Conservation (phyloP, 2,888 invertebrate genomes). For the Nomada goodeniana region DNA sequence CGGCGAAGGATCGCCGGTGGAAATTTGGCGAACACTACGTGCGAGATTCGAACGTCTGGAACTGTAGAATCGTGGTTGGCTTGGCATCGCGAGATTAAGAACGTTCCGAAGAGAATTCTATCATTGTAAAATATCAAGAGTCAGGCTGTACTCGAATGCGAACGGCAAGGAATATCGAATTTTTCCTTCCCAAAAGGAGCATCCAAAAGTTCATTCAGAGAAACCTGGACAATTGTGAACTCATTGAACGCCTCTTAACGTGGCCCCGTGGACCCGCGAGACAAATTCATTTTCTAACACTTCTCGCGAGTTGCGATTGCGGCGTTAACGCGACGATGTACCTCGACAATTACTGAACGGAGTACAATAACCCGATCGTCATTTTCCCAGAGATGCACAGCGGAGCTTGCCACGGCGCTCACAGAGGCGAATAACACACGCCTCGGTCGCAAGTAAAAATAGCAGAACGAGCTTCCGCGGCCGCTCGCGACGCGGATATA, state of each 20-base stretch:
- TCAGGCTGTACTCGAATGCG: no score
- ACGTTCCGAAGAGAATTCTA: neutral
- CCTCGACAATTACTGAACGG: neutral
- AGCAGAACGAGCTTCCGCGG: conserved; percentile 33
- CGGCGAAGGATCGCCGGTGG: neutral
- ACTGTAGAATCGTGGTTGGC: no score
- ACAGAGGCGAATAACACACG: conserved; percentile 31
- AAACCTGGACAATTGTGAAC: neutral
- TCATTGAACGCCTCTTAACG: neutral
- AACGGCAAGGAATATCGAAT: no score
- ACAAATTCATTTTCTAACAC: conserved; percentile 37
- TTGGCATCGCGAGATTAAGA: neutral
- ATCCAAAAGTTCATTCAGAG: no score
- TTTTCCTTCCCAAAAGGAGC: no score
- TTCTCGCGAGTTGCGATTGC: no score
- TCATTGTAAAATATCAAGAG: neutral
- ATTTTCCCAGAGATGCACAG: neutral
- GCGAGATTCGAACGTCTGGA: neutral
- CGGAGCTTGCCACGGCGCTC: neutral
- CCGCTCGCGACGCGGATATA: conserved; percentile 21
- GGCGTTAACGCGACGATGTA: conserved; percentile 5
- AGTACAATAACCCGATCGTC: conserved; percentile 17
- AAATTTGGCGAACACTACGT: neutral
- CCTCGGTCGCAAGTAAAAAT: conserved; percentile 43
- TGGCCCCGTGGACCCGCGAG: neutral